phyloP scores from a whole-genome alignment of 2,797 vertebrate species.

The Sarcophilus harrisii region DNA sequence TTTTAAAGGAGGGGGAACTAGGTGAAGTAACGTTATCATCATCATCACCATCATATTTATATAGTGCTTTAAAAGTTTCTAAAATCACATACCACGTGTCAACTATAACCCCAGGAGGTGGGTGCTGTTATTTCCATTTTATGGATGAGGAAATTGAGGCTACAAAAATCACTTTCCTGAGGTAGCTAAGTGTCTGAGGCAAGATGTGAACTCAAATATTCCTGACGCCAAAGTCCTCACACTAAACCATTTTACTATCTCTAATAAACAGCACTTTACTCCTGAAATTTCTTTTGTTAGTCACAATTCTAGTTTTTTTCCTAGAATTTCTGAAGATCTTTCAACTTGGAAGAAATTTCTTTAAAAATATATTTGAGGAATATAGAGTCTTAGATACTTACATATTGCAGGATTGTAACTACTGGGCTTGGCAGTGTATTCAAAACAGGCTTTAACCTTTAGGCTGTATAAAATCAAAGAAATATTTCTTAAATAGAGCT shows the following conservation, averaged over 20 bases:
- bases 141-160: neutral
- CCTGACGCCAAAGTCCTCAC: neutral
- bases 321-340: slow-evolving; percentile 42
- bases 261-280: neutral
- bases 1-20: slow-evolving; percentile 33
- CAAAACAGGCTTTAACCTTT: slow-evolving; percentile 92
- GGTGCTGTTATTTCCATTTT: neutral
- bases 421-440: slow-evolving; percentile 90
- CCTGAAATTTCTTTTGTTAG: neutral
- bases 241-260: neutral
- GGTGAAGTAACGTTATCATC: neutral
- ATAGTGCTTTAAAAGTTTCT: neutral
- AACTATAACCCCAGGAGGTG: neutral
- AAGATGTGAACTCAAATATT: neutral
- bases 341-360: slow-evolving; percentile 28
- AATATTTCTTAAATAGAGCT: slow-evolving; percentile 57
- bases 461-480: slow-evolving; percentile 87
- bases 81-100: neutral
- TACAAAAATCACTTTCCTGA: neutral
- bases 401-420: slow-evolving; percentile 91
- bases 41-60: no score
- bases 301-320: slow-evolving; percentile 8
- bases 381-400: slow-evolving; percentile 83
- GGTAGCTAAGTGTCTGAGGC: neutral
- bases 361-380: slow-evolving; percentile 1